Conservation (phyloP, 2,113 vertebrate genomes). For the Cheirogaleus medius region DNA sequence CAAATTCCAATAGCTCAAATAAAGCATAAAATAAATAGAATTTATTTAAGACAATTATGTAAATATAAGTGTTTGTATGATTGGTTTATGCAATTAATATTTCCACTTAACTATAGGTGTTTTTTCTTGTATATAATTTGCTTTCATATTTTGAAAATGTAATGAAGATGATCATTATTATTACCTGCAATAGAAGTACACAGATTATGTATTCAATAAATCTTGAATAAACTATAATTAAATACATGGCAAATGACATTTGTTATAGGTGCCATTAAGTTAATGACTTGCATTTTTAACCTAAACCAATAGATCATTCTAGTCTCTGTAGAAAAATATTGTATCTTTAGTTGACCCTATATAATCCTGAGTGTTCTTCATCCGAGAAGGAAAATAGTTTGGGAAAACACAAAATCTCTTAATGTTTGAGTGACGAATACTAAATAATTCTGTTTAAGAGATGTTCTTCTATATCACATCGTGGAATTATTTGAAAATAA, state of each 20-base stretch:
- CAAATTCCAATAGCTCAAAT: background rate
- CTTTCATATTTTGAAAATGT: background rate
- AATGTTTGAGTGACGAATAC: background rate
- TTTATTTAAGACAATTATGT: background rate
- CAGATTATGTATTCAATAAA: background rate
- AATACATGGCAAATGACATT: background rate
- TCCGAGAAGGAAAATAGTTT: background rate
- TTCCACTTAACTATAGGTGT: background rate
- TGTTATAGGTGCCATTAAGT: background rate
- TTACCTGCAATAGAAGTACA: background rate
- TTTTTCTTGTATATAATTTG: background rate
- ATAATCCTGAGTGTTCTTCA: background rate
- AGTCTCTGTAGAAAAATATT: background rate
- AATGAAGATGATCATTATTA: background rate
- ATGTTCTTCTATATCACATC: background rate
- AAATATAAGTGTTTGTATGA: background rate
- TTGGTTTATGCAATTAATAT: background rate
- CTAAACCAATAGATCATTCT: background rate
- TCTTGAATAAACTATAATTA: background rate
- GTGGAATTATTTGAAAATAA: background rate
- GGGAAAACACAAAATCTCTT: background rate
- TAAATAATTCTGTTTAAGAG: background rate
- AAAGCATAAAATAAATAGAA: background rate
- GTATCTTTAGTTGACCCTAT: background rate
- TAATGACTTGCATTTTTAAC: background rate